Base-by-base conservation (phyloP, 2,797 vertebrate genomes). In the Liasis olivaceus region DNA sequence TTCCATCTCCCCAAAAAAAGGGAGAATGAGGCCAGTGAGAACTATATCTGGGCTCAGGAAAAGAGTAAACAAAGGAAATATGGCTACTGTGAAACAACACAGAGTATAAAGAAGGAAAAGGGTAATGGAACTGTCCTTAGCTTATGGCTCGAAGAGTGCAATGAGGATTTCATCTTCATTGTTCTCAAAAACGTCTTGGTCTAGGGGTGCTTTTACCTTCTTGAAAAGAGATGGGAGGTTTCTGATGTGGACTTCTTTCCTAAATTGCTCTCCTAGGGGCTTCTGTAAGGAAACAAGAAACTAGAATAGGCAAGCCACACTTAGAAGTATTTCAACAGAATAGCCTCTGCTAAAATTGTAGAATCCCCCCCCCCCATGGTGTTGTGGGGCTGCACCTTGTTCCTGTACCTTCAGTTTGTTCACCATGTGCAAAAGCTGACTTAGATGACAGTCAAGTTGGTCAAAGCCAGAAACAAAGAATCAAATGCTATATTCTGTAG, bases 171-270 rank as follows among this genome's bases (percentile, higher is more conserved):
- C 96, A 59, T 97, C 96, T 60, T 98, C 98, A 1, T 91, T 94
- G 36, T 93, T 97, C 94, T 97, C 95, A 91, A 98, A 69, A 88
- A 96, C 94, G 84, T 98, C 98, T 1, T 96, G 87, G 62, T 98
- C 98, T 94, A 97, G 0, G 51, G 96, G 95, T 54, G 98, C 97
- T 96, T 99, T 99, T 56, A 97, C 96, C 94, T 98, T 99, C 97
- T 99, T 99, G 96, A 99, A 99, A 94, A 99, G 98, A 12, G 98
- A 98, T 1, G 99, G 99, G 94, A 99, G 98, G 96, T 99, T 99
- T 96, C 98, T 98, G 97, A 99, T 99, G 93, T 99, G 99, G 95
- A 99, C 99, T 97, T 99, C 99, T 96, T 99, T 99, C 96, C 98
- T 99, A 96, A 99, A 99, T 97, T 99, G 99, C 96, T 99, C 98